Base-by-base conservation (phyloP, 2,113 vertebrate species). In the Pavo muticus region DNA sequence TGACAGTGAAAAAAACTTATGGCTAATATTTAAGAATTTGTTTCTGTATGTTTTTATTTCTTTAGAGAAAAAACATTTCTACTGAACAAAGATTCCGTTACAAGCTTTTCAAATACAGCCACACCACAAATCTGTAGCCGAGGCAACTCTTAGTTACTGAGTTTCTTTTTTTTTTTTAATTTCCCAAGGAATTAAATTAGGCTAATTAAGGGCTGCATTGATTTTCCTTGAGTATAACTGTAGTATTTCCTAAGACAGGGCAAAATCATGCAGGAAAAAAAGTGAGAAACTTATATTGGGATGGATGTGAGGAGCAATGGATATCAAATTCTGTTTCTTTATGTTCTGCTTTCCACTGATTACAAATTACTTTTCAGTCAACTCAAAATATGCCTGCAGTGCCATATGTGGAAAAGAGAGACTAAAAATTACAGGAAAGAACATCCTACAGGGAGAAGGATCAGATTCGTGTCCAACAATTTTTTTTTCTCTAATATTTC, bases 211-310 rank as follows among this genome's bases (percentile, higher is more conserved):
- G 30, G 9, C 13, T 89, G 17, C 27, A 74, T n/a, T 88, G 68
- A 71, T 84, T 95, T 90, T 64, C 63, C 47, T 84, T 13, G 20
- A 19, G 39, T 44, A 7, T 29, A 84, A 87, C 40, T 63, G n/a
- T 45, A 74, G n/a, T 73, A 69, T 63, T 88, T 92, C 84, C 35
- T 74, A 77, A 88, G 64, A 65, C 0, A 35, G 39, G 23, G 12
- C 4, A 88, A 86, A 87, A 64, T 2, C 5, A 65, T 1, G 1
- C 15, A 14, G 63, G 19, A 40, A 87, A 68, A 39, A 39, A 30
- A 67, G 7, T 2, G 5, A 65, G 13, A 88, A 14, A 9, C 8
- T 84, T 29, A 50, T 20, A 2, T 9, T 32, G 20, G 39, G 42
- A 60, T 47, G 8, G 42, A 39, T 78, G 7, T 32, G 21, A 84